These are phyloP conservation scores for Pandemis corylana DNA, from an alignment of 2,888 invertebrate genomes.

Conservation along the genomic window DNA sequence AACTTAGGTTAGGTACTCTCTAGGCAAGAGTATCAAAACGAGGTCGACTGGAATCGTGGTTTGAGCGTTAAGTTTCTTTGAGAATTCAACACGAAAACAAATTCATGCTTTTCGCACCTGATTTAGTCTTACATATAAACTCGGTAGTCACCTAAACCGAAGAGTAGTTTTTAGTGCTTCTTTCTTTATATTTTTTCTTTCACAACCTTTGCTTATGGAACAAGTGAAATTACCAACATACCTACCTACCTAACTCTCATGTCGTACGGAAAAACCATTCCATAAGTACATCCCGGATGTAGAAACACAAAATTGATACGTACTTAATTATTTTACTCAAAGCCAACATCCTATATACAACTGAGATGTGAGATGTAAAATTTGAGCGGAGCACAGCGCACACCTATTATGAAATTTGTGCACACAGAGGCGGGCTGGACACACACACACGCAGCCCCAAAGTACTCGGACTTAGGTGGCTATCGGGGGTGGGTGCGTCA, in stretches of 20 bases:
- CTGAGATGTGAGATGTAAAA: constrained; percentile 82
- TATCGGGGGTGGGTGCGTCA: constrained; percentile 64
- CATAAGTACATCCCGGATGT: background rate
- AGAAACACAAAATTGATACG: background rate
- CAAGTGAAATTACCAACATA: too few relatives aligned
- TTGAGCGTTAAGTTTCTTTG: background rate
- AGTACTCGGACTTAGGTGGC: constrained; percentile 75
- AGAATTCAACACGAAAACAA: background rate
- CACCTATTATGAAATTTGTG: constrained; percentile 82
- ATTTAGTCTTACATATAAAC: too few relatives aligned
- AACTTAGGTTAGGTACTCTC: background rate
- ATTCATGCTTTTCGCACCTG: too few relatives aligned
- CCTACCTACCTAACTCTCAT: too few relatives aligned
- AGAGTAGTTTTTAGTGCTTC: too few relatives aligned
- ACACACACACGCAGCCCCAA: constrained; percentile 58
- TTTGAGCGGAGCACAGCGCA: constrained; percentile 78
- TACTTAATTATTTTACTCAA: constrained; percentile 16
- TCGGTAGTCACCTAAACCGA: too few relatives aligned
- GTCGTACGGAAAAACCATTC: too few relatives aligned
- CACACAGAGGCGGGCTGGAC: constrained; percentile 60
- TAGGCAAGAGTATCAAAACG: background rate
- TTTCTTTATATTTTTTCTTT: too few relatives aligned
- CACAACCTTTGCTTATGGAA: too few relatives aligned
- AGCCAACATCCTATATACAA: constrained; percentile 64
- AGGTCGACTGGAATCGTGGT: background rate